Conservation (phyloP, 2,113 vertebrate species). For the Zeus faber region DNA sequence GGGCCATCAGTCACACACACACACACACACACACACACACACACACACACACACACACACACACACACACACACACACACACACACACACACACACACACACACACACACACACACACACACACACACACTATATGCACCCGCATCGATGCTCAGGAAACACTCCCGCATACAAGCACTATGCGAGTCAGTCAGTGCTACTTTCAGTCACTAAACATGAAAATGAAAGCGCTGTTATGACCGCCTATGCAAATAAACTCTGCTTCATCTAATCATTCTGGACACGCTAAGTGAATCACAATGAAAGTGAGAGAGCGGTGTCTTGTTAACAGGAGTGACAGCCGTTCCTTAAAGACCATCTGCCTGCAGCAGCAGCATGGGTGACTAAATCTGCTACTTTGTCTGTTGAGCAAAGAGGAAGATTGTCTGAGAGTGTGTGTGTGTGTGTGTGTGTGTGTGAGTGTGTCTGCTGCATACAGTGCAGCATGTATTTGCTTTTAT, state of each 20-base stretch:
- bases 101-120: neutral
- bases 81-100: neutral
- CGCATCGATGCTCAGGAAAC: no score
- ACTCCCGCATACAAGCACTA: no score
- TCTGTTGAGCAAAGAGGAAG: conserved; percentile 68
- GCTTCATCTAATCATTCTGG: conserved; percentile 45
- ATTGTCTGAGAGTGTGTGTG: conserved; percentile 47
- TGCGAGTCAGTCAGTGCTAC: no score
- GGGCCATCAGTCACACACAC: conserved; percentile 30
- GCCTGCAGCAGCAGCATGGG: conserved; percentile 50
- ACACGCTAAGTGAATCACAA: conserved; percentile 59
- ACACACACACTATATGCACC: neutral
- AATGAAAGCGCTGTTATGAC: no score
- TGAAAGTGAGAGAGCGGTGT: conserved; percentile 55
- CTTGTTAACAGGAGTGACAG: conserved; percentile 39
- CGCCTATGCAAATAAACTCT: conserved; percentile 51
- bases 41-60: neutral
- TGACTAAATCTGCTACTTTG: conserved; percentile 69
- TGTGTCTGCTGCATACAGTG: conserved; percentile 18
- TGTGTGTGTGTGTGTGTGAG: conserved; percentile 6
- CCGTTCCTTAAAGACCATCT: conserved; percentile 62
- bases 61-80: neutral
- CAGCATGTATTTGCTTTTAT: conserved; percentile 51
- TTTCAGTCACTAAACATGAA: no score
- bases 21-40: conserved; percentile 2